Base-by-base conservation (phyloP, 2,888 invertebrate species). In the Criorhina ranunculi region DNA sequence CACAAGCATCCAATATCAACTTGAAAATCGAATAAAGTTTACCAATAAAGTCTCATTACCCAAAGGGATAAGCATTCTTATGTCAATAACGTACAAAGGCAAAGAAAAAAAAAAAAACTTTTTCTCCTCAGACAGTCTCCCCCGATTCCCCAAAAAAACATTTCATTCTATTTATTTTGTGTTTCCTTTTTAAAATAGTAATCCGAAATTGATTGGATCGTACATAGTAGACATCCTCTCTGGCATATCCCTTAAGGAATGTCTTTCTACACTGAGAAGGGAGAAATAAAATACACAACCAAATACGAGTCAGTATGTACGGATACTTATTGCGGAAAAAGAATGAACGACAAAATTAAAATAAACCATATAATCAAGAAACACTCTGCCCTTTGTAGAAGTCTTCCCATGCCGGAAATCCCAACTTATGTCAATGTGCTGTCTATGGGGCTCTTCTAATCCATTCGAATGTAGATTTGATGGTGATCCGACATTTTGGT, bases 171-270 rank as follows among this genome's bases (percentile, higher is more conserved):
- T 17, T 46, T 31, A 8, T 59, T 35, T 44, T 59, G 51, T 67
- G 57, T 44, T 60, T 51, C 51, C 19, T 66, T 57, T 15, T 17
- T 15, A 49, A 24, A 29, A 42, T 53, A 51, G 57, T 77, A 77
- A 77, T 77, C 77, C 69, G 51, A 53, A 69, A 60, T 77, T 77
- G 69, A 77, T 77, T 77, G 77, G 77, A 60, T 77, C 69, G 60
- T 60, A 69, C 44, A 51, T 69, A 53, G 77, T 77, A 77, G 69
- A 69, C 60, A 69, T 77, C 69, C 53, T 59, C 59, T 42, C 11
- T 8, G 51, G 19, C 31, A 19, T 35, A 0, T 37, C 40, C 33
- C 31, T n/a, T 51, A 62, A 42, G 29, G 15, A 69, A 19, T 37
- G 19, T 29, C 24, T 15, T 37, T 29, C n/a, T 17, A 37, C 35